Evolutionary conservation across 2,797 vertebrate genomes (phyloP).

Genomic region (Apogon hyalosoma): DNA sequence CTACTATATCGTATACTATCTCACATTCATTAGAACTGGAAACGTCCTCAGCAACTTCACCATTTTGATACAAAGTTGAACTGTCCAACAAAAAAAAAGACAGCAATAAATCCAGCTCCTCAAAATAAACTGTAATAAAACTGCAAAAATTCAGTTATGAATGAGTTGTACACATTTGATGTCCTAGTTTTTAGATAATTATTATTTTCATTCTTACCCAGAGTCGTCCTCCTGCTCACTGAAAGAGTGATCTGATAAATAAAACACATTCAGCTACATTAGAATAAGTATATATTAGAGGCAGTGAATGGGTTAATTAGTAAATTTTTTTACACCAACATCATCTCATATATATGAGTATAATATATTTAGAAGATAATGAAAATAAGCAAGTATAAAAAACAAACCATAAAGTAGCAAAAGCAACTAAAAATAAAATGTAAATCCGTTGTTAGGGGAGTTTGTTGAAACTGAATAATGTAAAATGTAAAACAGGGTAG

Average conservation of each 20-base stretch:
- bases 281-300: not conserved
- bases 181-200: not conserved
- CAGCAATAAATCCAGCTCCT: too few relatives aligned
- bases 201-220: slow-evolving; percentile 16
- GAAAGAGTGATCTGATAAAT: slow-evolving; percentile 22
- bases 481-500: too few relatives aligned
- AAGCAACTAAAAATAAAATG: too few relatives aligned
- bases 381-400: not conserved
- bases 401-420: too few relatives aligned
- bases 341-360: not conserved
- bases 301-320: not conserved
- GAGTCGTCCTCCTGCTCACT: not conserved
- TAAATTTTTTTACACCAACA: not conserved
- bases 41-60: fast-evolving
- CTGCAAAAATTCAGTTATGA: too few relatives aligned
- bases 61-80: slow-evolving; percentile 2
- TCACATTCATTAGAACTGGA: fast-evolving
- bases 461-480: too few relatives aligned
- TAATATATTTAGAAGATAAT: not conserved
- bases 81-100: too few relatives aligned
- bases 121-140: too few relatives aligned
- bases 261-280: not conserved
- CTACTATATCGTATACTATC: not conserved
- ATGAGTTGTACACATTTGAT: too few relatives aligned
- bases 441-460: too few relatives aligned